Base-by-base conservation (phyloP, 2,888 invertebrate genomes). In the Dryomyza anilis region DNA sequence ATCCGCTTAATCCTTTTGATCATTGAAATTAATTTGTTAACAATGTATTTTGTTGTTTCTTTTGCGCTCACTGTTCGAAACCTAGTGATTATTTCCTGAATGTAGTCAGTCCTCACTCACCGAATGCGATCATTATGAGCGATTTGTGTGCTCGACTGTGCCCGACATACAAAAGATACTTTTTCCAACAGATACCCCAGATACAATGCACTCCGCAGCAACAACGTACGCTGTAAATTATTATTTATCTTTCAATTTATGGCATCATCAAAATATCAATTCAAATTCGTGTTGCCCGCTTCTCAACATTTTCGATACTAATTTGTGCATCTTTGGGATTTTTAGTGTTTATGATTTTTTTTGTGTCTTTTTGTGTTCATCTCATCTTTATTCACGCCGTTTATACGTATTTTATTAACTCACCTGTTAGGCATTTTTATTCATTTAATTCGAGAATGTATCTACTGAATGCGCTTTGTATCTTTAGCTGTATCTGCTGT, bases 181-280 rank as follows among this genome's bases (percentile, higher is more conserved):
- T n/a, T n/a, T n/a, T n/a, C n/a, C n/a, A n/a, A n/a, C n/a, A n/a
- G n/a, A n/a, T n/a, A n/a, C n/a, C n/a, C n/a, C n/a, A n/a, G n/a
- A n/a, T n/a, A n/a, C n/a, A n/a, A n/a, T n/a, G n/a, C n/a, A n/a
- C n/a, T n/a, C n/a, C n/a, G n/a, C n/a, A n/a, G n/a, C n/a, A n/a
- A n/a, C n/a, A n/a, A n/a, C n/a, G n/a, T n/a, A 16, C 30, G 60
- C 75, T 76, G 76, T 78, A 78, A 78, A 78, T 78, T 75, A 74
- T 72, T 73, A 76, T 74, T 76, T 77, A 78, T 78, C 78, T 78
- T 60, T 71, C 66, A 78, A 76, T 78, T 78, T 78, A 78, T 76
- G 73, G 75, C 77, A 74, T 72, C 76, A 74, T 74, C 74, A 71
- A 70, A 64, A 73, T 69, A 72, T 76, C 68, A 74, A 71, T 75